Conservation (phyloP, 2,113 vertebrate genomes). For the Macrotus californicus region DNA sequence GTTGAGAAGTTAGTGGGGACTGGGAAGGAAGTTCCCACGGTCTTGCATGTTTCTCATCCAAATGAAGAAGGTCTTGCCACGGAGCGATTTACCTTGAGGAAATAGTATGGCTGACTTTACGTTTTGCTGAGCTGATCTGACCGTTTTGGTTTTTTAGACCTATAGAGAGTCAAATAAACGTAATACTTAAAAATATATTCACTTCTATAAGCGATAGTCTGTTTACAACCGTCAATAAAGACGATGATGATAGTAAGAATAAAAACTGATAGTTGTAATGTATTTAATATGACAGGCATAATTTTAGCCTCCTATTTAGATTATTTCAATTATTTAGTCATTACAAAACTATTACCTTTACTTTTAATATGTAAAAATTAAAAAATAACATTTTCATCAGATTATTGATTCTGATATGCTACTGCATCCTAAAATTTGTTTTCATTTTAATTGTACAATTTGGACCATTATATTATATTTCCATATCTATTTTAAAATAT, state of each 20-base stretch:
- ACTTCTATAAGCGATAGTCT: neutral
- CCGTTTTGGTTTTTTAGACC: neutral
- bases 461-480: neutral
- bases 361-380: neutral
- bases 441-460: neutral
- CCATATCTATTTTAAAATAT: neutral
- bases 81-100: neutral
- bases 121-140: neutral
- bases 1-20: neutral
- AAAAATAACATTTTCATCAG: neutral
- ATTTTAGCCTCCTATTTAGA: neutral
- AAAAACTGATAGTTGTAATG: neutral
- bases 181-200: neutral
- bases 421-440: neutral
- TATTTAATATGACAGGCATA: neutral
- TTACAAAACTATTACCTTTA: neutral
- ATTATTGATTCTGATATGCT: neutral
- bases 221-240: neutral
- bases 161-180: neutral
- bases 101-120: neutral
- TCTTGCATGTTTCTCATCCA: neutral
- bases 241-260: neutral
- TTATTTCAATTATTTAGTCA: neutral
- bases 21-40: neutral
- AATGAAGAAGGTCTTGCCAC: neutral